Evolutionary conservation across 1,140 invertebrate species (phyloP).

Genomic region (Micrasema longulum): DNA sequence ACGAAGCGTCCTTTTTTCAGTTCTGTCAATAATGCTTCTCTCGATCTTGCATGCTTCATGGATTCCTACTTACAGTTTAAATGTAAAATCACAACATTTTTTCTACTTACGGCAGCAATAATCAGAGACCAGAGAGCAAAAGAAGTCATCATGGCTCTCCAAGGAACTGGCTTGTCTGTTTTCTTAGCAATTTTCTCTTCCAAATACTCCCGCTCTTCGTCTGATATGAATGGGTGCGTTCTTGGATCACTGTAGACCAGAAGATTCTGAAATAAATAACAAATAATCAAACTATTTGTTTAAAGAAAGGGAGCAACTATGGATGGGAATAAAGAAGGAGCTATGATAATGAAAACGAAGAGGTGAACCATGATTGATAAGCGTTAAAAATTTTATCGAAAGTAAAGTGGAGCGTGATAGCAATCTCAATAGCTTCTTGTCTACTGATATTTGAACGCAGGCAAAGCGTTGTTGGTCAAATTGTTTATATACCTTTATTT

Average conservation of each 20-base stretch:
- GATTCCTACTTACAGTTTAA: no score
- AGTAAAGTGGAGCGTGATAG: no score
- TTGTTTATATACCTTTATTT: no score
- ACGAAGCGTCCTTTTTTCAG: no score
- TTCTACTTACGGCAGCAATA: constrained; percentile 69
- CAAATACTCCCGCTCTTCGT: constrained; percentile 82
- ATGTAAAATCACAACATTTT: no score
- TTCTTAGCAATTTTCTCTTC: constrained; percentile 70
- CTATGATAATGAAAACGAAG: background rate
- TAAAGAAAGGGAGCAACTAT: background rate
- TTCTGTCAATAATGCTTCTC: no score
- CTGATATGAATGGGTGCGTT: constrained; percentile 86
- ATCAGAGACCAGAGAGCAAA: constrained; percentile 80
- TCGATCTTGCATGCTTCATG: no score
- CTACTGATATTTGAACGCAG: no score
- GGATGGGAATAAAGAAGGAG: background rate
- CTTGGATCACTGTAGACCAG: constrained; percentile 83
- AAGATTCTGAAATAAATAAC: constrained; percentile 61
- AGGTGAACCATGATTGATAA: no score
- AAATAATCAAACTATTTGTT: background rate
- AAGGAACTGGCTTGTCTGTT: constrained; percentile 67
- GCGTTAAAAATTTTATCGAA: no score
- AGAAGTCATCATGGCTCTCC: constrained; percentile 81
- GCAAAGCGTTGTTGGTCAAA: no score
- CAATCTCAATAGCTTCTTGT: no score